Evolutionary conservation across 2,888 invertebrate genomes (phyloP).

Genomic region (Hermaeophaga mercurialis): DNA sequence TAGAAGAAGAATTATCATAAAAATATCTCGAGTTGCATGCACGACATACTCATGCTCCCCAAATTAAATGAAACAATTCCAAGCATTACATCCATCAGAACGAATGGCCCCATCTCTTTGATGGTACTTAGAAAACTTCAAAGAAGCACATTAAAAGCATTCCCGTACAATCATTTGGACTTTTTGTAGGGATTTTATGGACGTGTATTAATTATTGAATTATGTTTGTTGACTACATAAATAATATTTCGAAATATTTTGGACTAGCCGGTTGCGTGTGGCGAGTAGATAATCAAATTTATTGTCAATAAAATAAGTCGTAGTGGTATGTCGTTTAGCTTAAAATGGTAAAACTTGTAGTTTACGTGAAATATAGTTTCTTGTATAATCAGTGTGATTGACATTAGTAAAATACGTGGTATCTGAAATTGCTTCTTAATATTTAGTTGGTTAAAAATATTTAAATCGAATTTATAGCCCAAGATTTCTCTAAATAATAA

Average conservation of each 20-base stretch:
- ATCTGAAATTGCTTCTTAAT: too few species aligned
- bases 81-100: conserved; percentile 19
- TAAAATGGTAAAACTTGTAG: neutral
- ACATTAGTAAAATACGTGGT: too few species aligned
- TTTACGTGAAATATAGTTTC: neutral
- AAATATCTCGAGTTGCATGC: conserved; percentile 24
- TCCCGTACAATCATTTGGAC: neutral
- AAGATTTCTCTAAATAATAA: too few species aligned
- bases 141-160: conserved; percentile 14
- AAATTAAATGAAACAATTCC: conserved; percentile 24
- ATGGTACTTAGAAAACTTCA: conserved; percentile 11
- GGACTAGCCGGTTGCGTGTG: conserved; percentile 8
- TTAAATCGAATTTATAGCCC: too few species aligned
- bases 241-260: conserved; percentile 20
- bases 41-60: conserved; percentile 18
- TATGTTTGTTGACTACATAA: conserved; percentile 15
- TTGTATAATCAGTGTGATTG: too few species aligned
- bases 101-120: conserved; percentile 6
- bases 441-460: too few species aligned
- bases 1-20: conserved; percentile 20
- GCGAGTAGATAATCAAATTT: conserved; percentile 15
- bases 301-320: conserved; percentile 4
- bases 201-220: conserved; percentile 17
- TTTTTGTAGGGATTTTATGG: conserved; percentile 12
- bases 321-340: neutral